Conservation (phyloP, 2,888 invertebrate species). For the Cepaea hortensis region DNA sequence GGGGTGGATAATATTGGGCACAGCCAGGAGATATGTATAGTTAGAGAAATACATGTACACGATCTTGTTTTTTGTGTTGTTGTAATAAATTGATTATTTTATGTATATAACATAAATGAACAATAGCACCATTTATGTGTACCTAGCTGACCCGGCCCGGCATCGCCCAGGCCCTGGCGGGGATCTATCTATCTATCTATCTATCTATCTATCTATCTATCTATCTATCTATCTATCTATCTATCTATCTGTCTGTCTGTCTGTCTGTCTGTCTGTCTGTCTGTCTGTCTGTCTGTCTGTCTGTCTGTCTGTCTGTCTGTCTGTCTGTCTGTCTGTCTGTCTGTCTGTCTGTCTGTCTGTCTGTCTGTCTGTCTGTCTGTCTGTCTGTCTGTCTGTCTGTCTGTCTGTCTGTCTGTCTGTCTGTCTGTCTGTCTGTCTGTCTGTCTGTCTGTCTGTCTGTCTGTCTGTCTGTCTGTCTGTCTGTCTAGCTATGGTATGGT, state of each 20-base stretch:
- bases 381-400: constrained; percentile 34
- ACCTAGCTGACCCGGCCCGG: too few relatives aligned
- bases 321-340: constrained; percentile 11
- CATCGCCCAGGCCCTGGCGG: too few relatives aligned
- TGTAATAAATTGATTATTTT: too few relatives aligned
- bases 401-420: constrained; percentile 33
- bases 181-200: too few relatives aligned
- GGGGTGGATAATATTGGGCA: too few relatives aligned
- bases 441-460: constrained; percentile 9
- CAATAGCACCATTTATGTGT: too few relatives aligned
- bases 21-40: too few relatives aligned
- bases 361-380: constrained; percentile 36
- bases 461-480: neutral
- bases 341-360: constrained; percentile 22
- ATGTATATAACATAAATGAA: too few relatives aligned
- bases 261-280: constrained; percentile 28
- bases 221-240: neutral
- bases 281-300: constrained; percentile 34
- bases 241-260: constrained; percentile 2
- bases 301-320: constrained; percentile 27
- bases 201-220: too few relatives aligned
- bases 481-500: neutral
- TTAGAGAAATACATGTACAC: too few relatives aligned
- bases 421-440: constrained; percentile 28
- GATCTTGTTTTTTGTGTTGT: too few relatives aligned